These are phyloP conservation scores for Morinoia aosen DNA, from an alignment of 2,888 invertebrate species.

Conservation along the genomic window DNA sequence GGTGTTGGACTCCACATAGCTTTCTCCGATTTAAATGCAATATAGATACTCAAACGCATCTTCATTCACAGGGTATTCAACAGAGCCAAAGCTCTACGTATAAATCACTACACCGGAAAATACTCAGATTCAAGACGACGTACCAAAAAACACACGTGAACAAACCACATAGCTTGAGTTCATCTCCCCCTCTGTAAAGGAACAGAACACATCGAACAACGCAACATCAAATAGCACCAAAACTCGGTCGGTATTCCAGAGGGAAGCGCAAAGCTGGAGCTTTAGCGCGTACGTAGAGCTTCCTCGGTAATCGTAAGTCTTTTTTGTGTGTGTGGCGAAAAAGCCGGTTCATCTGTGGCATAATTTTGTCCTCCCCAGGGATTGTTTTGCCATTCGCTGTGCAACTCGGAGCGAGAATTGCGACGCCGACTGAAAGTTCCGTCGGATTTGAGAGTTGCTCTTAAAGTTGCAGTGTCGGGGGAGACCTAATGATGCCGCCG, in stretches of 20 bases:
- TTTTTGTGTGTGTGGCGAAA: neutral
- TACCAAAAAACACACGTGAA: neutral
- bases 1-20: neutral
- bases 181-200: neutral
- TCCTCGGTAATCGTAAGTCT: neutral
- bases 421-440: neutral
- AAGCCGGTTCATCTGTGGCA: neutral
- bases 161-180: neutral
- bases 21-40: neutral
- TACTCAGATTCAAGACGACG: neutral
- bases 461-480: neutral
- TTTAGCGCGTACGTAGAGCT: neutral
- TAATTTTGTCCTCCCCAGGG: neutral
- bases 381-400: neutral
- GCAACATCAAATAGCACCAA: neutral
- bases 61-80: neutral
- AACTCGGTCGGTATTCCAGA: neutral
- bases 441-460: neutral
- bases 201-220: neutral
- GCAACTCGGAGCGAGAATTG: neutral
- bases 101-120: neutral
- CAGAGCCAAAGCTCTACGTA: neutral
- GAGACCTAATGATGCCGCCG: neutral
- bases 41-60: neutral
- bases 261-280: neutral